Conservation (phyloP, 2,113 vertebrate genomes). For the Mobula birostris region DNA sequence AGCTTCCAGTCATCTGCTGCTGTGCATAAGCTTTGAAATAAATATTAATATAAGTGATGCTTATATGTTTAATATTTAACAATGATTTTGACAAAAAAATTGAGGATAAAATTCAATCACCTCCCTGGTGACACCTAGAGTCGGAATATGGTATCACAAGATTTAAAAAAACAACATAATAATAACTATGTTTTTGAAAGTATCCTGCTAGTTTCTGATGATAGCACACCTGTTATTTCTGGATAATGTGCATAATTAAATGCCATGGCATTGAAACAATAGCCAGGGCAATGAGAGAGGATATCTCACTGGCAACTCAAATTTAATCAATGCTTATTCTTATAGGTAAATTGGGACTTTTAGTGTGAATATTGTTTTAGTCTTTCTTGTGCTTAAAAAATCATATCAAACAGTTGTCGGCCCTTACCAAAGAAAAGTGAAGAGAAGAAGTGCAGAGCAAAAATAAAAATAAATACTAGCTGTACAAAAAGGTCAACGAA, state of each 20-base stretch:
- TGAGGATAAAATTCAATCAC: not conserved
- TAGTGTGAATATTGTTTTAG: not conserved
- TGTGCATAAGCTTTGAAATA: not conserved
- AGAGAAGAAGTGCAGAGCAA: not conserved
- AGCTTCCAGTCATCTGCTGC: not conserved
- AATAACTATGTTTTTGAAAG: not conserved
- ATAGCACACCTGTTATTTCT: not conserved
- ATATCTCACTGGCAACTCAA: not conserved
- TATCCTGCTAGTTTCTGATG: not conserved
- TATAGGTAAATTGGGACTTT: not conserved
- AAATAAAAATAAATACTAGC: not conserved
- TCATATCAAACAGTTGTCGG: not conserved
- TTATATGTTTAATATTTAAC: not conserved
- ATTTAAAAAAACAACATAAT: not conserved
- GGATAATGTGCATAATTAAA: not conserved
- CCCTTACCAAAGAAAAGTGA: not conserved
- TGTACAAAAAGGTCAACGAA: no score
- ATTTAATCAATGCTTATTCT: not conserved
- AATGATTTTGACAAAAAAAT: not conserved
- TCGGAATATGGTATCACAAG: not conserved
- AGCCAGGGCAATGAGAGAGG: not conserved
- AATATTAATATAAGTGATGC: not conserved
- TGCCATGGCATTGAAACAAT: not conserved
- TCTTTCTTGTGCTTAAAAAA: not conserved
- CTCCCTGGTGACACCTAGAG: slow-evolving; percentile 10